A percentile compares a stretch with the other conserved stretches of the same genome.
Conservation (phyloP, 2,113 vertebrate genomes). For the Brachyhypopomus gauderio region DNA sequence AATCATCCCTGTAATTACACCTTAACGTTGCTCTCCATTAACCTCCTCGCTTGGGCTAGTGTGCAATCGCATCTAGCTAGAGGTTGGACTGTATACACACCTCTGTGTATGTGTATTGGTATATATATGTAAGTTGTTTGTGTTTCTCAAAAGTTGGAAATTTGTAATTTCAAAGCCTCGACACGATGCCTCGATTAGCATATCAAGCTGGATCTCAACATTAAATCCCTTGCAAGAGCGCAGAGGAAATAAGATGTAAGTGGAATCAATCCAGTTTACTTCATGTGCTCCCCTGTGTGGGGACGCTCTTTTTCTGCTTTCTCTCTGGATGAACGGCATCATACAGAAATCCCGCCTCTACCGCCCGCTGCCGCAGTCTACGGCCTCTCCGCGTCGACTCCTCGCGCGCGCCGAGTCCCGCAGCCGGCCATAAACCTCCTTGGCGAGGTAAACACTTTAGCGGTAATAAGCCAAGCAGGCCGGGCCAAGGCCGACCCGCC, state of each 20-base stretch:
- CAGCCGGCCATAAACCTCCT: slow-evolving; percentile 25
- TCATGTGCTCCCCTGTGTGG: slow-evolving; percentile 50
- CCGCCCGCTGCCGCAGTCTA: slow-evolving; percentile 10
- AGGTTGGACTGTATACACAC: not conserved
- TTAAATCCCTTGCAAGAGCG: slow-evolving; percentile 27
- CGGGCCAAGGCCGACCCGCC: slow-evolving; percentile 33
- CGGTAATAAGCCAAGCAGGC: slow-evolving; percentile 66
- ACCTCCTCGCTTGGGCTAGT: not conserved
- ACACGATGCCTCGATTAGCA: slow-evolving; percentile 14
- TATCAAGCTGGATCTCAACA: not conserved
- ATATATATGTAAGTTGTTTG: not conserved
- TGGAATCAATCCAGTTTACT: slow-evolving; percentile 49
- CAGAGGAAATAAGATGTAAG: slow-evolving; percentile 2
- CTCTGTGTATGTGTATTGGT: not conserved
- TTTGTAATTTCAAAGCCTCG: slow-evolving; percentile 36
- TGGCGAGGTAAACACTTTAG: slow-evolving; percentile 67
- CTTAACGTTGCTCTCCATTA: slow-evolving; percentile 50
- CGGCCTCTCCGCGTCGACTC: slow-evolving; percentile 7
- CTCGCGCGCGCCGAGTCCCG: not conserved
- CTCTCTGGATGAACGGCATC: slow-evolving; percentile 19
- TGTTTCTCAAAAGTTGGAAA: slow-evolving; percentile 4
- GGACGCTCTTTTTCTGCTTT: slow-evolving; percentile 5
- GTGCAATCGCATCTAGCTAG: not conserved
- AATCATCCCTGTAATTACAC: slow-evolving; percentile 38
- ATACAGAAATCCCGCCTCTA: slow-evolving; percentile 42